phyloP scores from a whole-genome alignment of 2,888 invertebrate species.

The Meloe dianella region DNA sequence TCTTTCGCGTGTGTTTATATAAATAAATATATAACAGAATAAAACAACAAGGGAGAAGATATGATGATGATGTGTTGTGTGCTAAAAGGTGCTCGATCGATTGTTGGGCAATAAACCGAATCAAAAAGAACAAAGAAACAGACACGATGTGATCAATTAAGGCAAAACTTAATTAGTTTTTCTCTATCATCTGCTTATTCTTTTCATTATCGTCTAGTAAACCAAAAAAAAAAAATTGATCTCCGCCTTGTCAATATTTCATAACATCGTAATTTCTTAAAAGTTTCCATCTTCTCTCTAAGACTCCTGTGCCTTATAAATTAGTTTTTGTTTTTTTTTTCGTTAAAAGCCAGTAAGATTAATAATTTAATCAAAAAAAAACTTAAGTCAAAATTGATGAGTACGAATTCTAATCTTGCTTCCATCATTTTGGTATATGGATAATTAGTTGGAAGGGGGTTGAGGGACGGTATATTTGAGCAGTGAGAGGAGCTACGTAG shows the following conservation, averaged over 20 bases:
- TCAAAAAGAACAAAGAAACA: neutral
- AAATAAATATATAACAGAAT: too few species aligned
- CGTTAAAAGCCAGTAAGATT: neutral
- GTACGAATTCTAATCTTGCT: too few species aligned
- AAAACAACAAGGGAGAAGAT: too few species aligned
- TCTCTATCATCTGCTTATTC: neutral
- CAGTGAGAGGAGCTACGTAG: too few species aligned
- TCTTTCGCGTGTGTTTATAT: neutral
- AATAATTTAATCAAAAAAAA: neutral
- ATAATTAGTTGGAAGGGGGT: too few species aligned
- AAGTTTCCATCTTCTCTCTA: neutral
- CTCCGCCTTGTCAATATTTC: constrained; percentile 5
- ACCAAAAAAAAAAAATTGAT: neutral
- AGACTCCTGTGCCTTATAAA: neutral
- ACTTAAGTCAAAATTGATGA: too few species aligned
- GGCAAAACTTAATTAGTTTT: neutral
- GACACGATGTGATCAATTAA: neutral
- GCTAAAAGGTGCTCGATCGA: neutral
- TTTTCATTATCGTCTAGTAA: neutral
- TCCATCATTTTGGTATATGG: too few species aligned
- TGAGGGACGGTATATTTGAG: too few species aligned
- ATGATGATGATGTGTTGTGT: too few species aligned
- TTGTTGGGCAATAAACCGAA: neutral
- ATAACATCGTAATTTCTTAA: neutral
- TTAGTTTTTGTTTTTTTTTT: neutral